Conservation (phyloP, 2,113 vertebrate genomes). For the Pterocles burchelli region DNA sequence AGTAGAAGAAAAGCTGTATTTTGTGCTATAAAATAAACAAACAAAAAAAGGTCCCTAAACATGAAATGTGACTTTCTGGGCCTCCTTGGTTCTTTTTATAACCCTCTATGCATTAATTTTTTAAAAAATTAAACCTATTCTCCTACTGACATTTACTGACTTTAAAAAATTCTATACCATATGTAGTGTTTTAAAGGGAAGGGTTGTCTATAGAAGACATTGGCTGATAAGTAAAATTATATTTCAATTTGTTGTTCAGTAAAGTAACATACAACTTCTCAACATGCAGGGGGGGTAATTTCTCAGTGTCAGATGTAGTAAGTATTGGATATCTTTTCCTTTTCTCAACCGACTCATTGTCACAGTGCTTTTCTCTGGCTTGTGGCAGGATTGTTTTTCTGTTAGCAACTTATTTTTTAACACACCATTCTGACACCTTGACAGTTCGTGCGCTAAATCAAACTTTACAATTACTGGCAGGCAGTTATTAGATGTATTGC, state of each 20-base stretch:
- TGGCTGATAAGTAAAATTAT: neutral
- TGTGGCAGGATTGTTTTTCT: constrained; percentile 9
- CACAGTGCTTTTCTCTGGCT: neutral
- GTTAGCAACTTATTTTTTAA: constrained; percentile 49
- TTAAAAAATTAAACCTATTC: neutral
- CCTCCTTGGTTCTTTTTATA: neutral
- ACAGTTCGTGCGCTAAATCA: constrained; percentile 70
- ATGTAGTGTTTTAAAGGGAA: neutral
- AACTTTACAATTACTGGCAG: constrained; percentile 80
- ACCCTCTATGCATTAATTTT: neutral
- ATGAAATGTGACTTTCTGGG: neutral
- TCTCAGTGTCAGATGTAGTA: neutral
- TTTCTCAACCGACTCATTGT: neutral
- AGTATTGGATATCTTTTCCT: neutral
- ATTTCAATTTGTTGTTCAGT: neutral
- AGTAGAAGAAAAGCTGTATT: neutral
- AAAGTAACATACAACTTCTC: neutral
- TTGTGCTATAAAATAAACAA: neutral
- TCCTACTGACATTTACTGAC: neutral
- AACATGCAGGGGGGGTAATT: neutral
- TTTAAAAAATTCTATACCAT: neutral
- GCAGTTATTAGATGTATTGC: constrained; percentile 72
- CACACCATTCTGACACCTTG: constrained; percentile 42
- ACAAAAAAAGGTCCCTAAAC: neutral
- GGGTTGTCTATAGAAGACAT: neutral